Percentiles rank a stretch among this genome's conserved stretches.
Evolutionary conservation across 2,797 vertebrate species (phyloP).

Genomic region (Sandelia bainsii): DNA sequence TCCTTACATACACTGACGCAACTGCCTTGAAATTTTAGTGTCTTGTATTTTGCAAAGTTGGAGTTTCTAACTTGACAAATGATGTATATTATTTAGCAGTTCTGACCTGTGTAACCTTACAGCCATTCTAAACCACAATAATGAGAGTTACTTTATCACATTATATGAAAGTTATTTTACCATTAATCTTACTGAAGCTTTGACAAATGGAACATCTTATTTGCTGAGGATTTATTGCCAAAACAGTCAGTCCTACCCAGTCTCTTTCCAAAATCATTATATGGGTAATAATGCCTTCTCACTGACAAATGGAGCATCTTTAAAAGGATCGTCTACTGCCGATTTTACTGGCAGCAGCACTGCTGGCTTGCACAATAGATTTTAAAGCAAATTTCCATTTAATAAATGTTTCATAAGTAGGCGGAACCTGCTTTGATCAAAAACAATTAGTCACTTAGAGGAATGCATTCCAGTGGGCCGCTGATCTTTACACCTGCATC

Average conservation of each 20-base stretch:
- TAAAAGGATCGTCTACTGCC: constrained; percentile 12
- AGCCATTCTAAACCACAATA: constrained; percentile 24
- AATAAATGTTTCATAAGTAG: neutral
- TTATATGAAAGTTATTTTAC: constrained; percentile 49
- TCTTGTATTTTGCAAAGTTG: constrained; percentile 55
- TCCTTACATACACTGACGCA: constrained; percentile 23
- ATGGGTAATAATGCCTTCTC: constrained; percentile 38
- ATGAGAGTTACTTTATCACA: constrained; percentile 47
- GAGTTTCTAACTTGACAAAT: constrained; percentile 39
- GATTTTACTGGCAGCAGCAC: neutral
- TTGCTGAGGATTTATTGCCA: constrained; percentile 40
- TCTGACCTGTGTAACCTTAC: constrained; percentile 6
- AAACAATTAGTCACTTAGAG: constrained; percentile 63
- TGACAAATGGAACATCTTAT: constrained; percentile 52
- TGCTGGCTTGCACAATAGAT: constrained; percentile 5
- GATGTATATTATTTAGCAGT: constrained; percentile 38
- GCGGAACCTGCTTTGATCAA: constrained; percentile 15
- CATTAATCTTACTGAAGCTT: constrained; percentile 49
- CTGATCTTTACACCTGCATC: constrained; percentile 57
- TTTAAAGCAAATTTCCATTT: constrained; percentile 11
- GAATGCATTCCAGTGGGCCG: constrained; percentile 40
- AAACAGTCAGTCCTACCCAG: constrained; percentile 34
- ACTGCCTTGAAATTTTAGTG: constrained; percentile 37
- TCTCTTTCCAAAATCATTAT: constrained; percentile 60
- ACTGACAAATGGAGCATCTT: constrained; percentile 55